Evolutionary conservation across 2,888 invertebrate genomes (phyloP).

Genomic region (Leucoma salicis): DNA sequence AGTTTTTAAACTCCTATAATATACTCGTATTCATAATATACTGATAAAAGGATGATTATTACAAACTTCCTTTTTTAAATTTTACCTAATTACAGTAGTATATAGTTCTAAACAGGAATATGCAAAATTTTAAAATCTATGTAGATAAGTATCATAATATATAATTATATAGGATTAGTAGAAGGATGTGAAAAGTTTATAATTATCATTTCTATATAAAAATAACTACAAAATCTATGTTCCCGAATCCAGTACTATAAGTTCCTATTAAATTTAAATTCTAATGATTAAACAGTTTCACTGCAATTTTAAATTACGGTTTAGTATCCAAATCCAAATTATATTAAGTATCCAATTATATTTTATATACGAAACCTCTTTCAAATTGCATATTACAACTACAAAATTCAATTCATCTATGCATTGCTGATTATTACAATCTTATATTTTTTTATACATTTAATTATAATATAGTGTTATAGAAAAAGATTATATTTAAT

Average conservation of each 20-base stretch:
- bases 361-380: constrained; percentile 5
- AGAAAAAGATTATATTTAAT: constrained; percentile 1
- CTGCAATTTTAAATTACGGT: constrained; percentile 20
- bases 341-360: constrained; percentile 1
- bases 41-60: no score
- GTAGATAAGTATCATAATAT: no score
- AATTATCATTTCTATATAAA: constrained; percentile 35
- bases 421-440: constrained; percentile 44
- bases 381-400: constrained; percentile 7
- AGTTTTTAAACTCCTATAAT: no score
- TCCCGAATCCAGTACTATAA: constrained; percentile 46
- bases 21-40: no score
- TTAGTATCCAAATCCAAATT: not conserved
- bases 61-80: no score
- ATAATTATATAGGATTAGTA: constrained; percentile 23
- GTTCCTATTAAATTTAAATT: constrained; percentile 23
- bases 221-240: constrained; percentile 54
- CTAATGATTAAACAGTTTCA: constrained; percentile 31
- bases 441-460: constrained; percentile 12
- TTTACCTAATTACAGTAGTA: not conserved
- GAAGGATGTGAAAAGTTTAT: constrained; percentile 15
- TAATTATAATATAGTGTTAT: constrained; percentile 32
- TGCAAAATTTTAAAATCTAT: constrained; percentile 19
- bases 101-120: constrained; percentile 19
- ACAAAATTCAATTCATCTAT: constrained; percentile 47